Evolutionary conservation across 2,888 invertebrate genomes (phyloP).

Genomic region (Caprella mutica): DNA sequence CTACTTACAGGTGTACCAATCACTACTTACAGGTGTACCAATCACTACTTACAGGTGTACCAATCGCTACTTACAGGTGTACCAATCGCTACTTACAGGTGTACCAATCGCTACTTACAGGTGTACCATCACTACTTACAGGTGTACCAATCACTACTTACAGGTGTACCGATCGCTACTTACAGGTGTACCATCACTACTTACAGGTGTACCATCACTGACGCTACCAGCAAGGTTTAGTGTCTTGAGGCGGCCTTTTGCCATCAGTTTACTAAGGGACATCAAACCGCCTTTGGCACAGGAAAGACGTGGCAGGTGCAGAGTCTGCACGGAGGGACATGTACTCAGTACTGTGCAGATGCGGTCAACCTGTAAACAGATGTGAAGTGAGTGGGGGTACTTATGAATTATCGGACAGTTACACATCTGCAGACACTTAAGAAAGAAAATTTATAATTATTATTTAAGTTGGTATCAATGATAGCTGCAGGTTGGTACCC

Average conservation of each 20-base stretch:
- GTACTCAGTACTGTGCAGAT: constrained; percentile 45
- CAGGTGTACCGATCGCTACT: too few relatives aligned
- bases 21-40: too few relatives aligned
- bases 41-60: too few relatives aligned
- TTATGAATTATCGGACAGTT: too few relatives aligned
- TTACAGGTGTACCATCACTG: constrained; percentile 32
- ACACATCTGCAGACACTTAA: too few relatives aligned
- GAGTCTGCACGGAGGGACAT: constrained; percentile 45
- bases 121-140: background rate
- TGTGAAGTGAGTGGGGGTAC: background rate
- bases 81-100: background rate
- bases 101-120: background rate
- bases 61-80: too few relatives aligned
- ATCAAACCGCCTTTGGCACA: constrained; percentile 26
- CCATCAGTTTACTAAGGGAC: constrained; percentile 25
- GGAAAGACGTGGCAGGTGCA: constrained; percentile 47
- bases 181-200: too few relatives aligned
- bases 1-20: too few relatives aligned
- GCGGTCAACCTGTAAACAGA: constrained; percentile 43
- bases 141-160: too few relatives aligned
- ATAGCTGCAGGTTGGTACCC: too few relatives aligned
- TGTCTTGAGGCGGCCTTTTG: constrained; percentile 18
- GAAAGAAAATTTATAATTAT: too few relatives aligned
- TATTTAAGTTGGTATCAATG: too few relatives aligned
- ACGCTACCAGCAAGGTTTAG: constrained; percentile 33